Conservation (phyloP, 2,888 invertebrate species). For the Platycheirus rosarum region DNA sequence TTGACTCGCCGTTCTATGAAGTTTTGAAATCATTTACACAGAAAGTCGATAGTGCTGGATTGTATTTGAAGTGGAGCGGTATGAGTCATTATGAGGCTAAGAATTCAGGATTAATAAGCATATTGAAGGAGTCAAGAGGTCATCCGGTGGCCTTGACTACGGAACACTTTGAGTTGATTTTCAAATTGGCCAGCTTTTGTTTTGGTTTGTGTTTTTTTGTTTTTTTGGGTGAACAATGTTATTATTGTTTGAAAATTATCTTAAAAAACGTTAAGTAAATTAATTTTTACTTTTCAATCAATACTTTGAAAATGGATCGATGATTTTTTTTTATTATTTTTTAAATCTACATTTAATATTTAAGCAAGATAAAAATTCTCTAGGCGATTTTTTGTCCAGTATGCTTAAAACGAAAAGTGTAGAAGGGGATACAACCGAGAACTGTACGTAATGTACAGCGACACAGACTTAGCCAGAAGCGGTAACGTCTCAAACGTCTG, state of each 20-base stretch:
- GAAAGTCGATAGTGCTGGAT: slow-evolving; percentile 39
- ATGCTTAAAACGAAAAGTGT: no score
- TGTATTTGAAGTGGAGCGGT: slow-evolving; percentile 60
- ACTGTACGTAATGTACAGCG: no score
- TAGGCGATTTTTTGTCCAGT: no score
- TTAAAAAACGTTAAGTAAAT: background rate
- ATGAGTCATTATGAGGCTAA: slow-evolving; percentile 72
- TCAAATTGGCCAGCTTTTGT: slow-evolving; percentile 8
- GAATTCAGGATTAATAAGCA: slow-evolving; percentile 29
- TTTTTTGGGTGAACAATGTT: slow-evolving; percentile 33
- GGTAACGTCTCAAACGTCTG: no score
- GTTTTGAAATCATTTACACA: slow-evolving; percentile 70
- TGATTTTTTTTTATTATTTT: no score
- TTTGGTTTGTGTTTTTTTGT: slow-evolving; percentile 39
- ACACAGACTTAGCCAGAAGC: no score
- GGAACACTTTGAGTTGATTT: slow-evolving; percentile 66
- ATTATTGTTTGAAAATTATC: background rate
- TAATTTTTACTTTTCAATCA: no score
- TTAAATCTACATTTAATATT: no score
- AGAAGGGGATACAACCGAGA: no score
- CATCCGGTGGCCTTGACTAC: slow-evolving; percentile 60
- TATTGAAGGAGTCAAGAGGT: slow-evolving; percentile 28
- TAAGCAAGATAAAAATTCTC: no score
- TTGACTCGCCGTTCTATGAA: slow-evolving; percentile 77
- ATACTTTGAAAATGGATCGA: no score